Conservation (phyloP, 2,797 vertebrate genomes). For the Melanotaenia trifasciata region DNA sequence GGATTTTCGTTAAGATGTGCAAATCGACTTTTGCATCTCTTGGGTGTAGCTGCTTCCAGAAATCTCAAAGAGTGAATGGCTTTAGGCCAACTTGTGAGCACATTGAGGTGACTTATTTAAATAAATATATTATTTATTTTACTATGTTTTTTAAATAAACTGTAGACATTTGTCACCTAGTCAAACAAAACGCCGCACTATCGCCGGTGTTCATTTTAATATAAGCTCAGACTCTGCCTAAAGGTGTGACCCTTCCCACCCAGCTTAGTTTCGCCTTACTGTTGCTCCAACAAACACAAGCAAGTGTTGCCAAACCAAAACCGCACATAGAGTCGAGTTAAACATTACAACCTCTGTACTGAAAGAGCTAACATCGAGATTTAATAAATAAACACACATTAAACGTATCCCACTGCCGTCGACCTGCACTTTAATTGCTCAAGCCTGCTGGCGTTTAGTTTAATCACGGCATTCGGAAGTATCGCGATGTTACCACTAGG, state of each 20-base stretch:
- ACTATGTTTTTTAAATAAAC: background rate
- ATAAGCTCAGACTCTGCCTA: conserved; percentile 2
- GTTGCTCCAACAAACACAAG: conserved; percentile 14
- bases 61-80: background rate
- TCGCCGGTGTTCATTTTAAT: background rate
- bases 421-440: background rate
- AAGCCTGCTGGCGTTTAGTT: fast-evolving
- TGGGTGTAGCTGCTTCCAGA: background rate
- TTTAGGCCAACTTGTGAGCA: background rate
- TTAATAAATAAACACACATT: fast-evolving
- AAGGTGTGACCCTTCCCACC: conserved; percentile 64
- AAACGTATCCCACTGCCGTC: background rate
- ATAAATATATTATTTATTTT: background rate
- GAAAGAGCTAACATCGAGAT: background rate
- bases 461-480: conserved; percentile 31
- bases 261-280: conserved; percentile 25
- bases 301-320: conserved; percentile 19
- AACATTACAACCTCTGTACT: background rate
- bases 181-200: background rate
- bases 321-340: background rate
- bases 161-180: background rate
- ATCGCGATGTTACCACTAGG: conserved; percentile 25
- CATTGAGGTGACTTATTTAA: background rate
- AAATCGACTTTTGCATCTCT: background rate
- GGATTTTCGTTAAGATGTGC: background rate